Conservation (phyloP, 2,888 invertebrate genomes). For the Drosophila falleni region DNA sequence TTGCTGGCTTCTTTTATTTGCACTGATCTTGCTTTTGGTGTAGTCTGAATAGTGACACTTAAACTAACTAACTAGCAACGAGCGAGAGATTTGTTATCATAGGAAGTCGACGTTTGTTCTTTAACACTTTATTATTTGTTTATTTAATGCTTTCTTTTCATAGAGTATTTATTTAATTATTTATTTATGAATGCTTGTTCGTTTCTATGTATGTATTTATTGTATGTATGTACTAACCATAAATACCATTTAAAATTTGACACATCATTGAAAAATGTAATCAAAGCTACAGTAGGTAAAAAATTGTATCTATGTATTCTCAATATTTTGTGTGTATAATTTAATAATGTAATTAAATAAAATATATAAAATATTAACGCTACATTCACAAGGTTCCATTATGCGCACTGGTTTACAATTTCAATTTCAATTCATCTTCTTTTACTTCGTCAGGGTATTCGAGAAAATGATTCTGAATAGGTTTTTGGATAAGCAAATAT, state of each 20-base stretch:
- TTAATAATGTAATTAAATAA: slow-evolving; percentile 50
- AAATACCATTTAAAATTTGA: slow-evolving; percentile 79
- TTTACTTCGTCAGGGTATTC: background rate
- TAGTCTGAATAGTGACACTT: slow-evolving; percentile 29
- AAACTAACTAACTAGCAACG: slow-evolving; percentile 28
- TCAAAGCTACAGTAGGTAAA: slow-evolving; percentile 80
- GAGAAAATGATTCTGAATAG: slow-evolving; percentile 5
- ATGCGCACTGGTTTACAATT: slow-evolving; percentile 69
- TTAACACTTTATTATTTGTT: slow-evolving; percentile 25
- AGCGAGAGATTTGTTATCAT: slow-evolving; percentile 37
- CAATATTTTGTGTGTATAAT: slow-evolving; percentile 47
- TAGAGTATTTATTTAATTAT: slow-evolving; percentile 14
- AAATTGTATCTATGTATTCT: slow-evolving; percentile 72
- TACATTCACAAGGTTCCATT: slow-evolving; percentile 72
- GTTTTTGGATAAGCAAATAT: slow-evolving; percentile 26
- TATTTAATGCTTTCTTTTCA: slow-evolving; percentile 10
- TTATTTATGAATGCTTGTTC: slow-evolving; percentile 18
- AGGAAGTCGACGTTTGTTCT: slow-evolving; percentile 56
- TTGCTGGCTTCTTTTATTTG: slow-evolving; percentile 13
- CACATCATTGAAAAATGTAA: slow-evolving; percentile 81
- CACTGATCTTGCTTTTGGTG: slow-evolving; percentile 12
- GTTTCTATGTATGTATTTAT: slow-evolving; percentile 23
- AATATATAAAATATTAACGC: slow-evolving; percentile 57
- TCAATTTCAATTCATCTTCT: slow-evolving; percentile 8
- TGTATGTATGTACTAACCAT: slow-evolving; percentile 49